Evolutionary conservation across 2,113 vertebrate genomes (phyloP), one percentile per base, ranked within the genome.

Genomic region (Oreochromis aureus): DNA sequence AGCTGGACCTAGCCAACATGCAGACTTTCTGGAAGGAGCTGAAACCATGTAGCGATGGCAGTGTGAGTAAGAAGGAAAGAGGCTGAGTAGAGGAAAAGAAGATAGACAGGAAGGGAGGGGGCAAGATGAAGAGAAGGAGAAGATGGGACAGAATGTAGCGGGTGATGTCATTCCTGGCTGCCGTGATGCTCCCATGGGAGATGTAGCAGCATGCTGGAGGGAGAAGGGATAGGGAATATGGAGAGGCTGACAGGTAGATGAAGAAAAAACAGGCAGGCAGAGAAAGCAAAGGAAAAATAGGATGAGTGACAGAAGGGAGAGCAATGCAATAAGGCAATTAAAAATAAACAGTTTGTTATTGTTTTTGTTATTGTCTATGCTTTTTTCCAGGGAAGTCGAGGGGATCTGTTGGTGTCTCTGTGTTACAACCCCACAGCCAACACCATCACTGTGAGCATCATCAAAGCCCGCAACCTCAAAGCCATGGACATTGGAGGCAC

Each of bases 401-500:
- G 99, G 93, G 99, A 99, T 95, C 96, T 99, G 92, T 97, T 99
- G 73, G 95, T 99, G 90, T 99, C 99, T 2, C 96, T 99, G 94
- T 99, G 99, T 95, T 99, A 99, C 96, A 99, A 99, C 93, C 99
- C 99, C 88, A 98, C 99, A 4, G 98, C 97, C 94, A 99, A 99
- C 96, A 98, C 97, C 95, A 99, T 99, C 93, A 98, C 98, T 95
- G 98, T 99, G 95, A 99, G 97, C 96, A 99, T 99, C 96, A 99
- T 99, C 96, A 99, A 99, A 96, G 99, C 99, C 4, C 96, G 98
- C 58, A 99, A 99, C 95, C 97, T 99, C 94, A 99, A 99, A 99
- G 98, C 99, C 98, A 99, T 99, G 99, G 98, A 99, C 96, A 99
- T 99, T 32, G 99, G 99, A 92, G 99, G 99, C 92, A 99, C 99